A percentile compares a stretch with the other conserved stretches of the same genome.
Conservation (phyloP, 2,113 vertebrate species). For the Chauna torquata region DNA sequence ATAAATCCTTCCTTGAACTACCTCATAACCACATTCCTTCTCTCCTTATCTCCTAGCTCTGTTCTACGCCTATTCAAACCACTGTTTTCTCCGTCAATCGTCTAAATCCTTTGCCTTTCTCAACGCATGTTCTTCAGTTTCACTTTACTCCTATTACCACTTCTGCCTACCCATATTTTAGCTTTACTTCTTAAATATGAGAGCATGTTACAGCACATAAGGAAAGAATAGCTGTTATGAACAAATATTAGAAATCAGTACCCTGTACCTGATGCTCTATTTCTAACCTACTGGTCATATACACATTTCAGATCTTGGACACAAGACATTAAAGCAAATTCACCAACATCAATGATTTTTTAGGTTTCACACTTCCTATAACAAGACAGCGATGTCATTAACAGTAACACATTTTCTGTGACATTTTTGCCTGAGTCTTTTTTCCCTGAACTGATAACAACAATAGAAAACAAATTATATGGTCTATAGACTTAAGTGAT, state of each 20-base stretch:
- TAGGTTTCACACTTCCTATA: neutral
- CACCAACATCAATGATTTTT: neutral
- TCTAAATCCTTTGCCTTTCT: neutral
- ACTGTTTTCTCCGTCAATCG: neutral
- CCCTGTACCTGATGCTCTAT: too few relatives aligned
- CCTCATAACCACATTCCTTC: neutral
- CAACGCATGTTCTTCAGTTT: neutral
- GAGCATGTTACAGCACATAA: neutral
- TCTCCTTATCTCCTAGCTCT: neutral
- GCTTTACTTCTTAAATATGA: neutral
- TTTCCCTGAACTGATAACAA: neutral
- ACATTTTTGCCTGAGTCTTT: slow-evolving; percentile 12
- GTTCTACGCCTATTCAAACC: neutral
- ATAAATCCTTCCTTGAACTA: slow-evolving; percentile 19
- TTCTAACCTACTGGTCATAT: neutral
- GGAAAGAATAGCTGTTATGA: neutral
- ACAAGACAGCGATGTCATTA: slow-evolving; percentile 21
- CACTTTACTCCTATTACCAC: neutral
- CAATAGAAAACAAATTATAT: slow-evolving; percentile 54
- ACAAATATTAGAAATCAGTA: neutral
- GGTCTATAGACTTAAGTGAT: slow-evolving; percentile 39
- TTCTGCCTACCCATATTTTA: neutral
- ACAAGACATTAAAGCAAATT: neutral
- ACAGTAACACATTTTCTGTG: slow-evolving; percentile 6
- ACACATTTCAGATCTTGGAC: neutral